Evolutionary conservation across 2,797 vertebrate genomes (phyloP).

Genomic region (Podarcis lilfordi): DNA sequence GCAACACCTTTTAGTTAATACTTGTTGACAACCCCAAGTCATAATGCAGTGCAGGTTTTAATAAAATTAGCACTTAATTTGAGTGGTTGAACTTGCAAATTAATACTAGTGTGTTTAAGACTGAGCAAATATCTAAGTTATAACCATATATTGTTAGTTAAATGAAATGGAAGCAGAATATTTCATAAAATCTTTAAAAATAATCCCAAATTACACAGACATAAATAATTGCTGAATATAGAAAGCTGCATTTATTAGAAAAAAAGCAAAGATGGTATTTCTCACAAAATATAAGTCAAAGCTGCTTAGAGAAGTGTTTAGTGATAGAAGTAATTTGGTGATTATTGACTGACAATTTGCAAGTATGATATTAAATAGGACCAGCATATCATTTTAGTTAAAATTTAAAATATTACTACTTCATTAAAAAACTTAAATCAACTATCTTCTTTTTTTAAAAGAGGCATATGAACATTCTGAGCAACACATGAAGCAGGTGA

Average conservation of each 20-base stretch:
- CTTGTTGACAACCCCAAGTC: conserved; percentile 16
- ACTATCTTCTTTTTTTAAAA: conserved; percentile 63
- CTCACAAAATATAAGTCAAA: conserved; percentile 73
- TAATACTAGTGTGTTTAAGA: conserved; percentile 10
- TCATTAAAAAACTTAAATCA: conserved; percentile 73
- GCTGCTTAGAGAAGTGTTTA: conserved; percentile 61
- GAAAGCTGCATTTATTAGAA: conserved; percentile 72
- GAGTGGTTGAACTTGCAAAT: conserved; percentile 3
- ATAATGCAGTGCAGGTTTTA: conserved; percentile 33
- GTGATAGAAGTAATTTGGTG: conserved; percentile 59
- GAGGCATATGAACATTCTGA: conserved; percentile 64
- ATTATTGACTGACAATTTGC: conserved; percentile 65
- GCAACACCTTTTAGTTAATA: conserved; percentile 20
- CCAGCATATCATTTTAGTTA: conserved; percentile 55
- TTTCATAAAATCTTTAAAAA: conserved; percentile 20
- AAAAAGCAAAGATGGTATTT: conserved; percentile 68
- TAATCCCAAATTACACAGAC: conserved; percentile 68
- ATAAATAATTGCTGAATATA: conserved; percentile 75
- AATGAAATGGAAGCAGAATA: conserved; percentile 68
- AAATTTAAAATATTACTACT: conserved; percentile 62
- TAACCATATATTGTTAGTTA: conserved; percentile 42
- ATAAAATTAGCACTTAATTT: conserved; percentile 12
- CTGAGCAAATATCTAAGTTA: conserved; percentile 23
- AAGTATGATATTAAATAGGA: conserved; percentile 63
- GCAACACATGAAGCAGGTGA: conserved; percentile 62